These are phyloP conservation scores for Bimastos eiseni DNA, from an alignment of 2,888 invertebrate genomes.

Conservation along the genomic window DNA sequence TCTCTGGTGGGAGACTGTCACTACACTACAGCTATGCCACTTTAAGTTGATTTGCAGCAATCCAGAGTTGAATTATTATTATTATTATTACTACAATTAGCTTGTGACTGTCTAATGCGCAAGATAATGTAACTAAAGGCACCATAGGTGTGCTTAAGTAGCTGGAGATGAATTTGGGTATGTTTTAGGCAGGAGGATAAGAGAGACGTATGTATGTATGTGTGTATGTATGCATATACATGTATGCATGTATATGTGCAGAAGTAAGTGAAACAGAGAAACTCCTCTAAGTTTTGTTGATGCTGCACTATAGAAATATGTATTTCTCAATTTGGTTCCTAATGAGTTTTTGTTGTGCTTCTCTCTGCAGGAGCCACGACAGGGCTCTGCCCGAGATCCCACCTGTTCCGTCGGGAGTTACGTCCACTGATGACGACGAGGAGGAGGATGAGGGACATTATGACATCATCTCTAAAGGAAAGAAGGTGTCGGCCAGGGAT, in stretches of 20 bases:
- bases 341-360: not conserved
- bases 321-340: not conserved
- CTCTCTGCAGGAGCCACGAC: conserved; percentile 37
- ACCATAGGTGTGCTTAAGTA: not conserved
- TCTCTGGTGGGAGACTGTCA: too few relatives aligned
- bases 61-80: not conserved
- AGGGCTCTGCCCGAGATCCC: conserved; percentile 43
- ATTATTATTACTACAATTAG: not conserved
- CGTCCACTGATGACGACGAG: conserved; percentile 35
- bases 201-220: not conserved
- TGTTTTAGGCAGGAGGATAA: not conserved
- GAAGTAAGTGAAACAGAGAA: not conserved
- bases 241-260: too few relatives aligned
- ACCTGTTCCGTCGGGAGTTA: conserved; percentile 16
- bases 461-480: conserved; percentile 39
- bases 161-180: not conserved
- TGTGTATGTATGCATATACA: too few relatives aligned
- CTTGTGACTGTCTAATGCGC: not conserved
- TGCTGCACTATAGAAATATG: not conserved
- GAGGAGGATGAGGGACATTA: conserved; percentile 41
- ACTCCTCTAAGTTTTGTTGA: not conserved
- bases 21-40: not conserved
- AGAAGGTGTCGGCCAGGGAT: conserved; percentile 20
- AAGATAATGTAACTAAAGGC: not conserved
- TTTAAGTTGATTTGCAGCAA: not conserved